These are phyloP conservation scores for Drosophila pegasa DNA, from an alignment of 2,888 invertebrate genomes.

Conservation along the genomic window DNA sequence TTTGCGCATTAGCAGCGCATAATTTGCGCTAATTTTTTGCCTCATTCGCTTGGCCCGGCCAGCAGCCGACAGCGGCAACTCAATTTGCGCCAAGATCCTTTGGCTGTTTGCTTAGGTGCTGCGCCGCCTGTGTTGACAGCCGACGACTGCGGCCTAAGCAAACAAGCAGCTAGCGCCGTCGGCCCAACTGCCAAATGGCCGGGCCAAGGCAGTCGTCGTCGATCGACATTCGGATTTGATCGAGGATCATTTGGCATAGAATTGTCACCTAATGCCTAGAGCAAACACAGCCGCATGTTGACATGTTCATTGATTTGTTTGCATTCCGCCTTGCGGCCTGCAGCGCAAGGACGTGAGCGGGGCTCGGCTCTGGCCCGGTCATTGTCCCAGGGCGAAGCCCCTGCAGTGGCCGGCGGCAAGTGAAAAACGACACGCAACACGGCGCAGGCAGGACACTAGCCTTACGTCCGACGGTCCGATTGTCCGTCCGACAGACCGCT, in stretches of 20 bases:
- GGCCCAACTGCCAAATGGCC: slow-evolving; percentile 81
- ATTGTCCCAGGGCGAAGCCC: slow-evolving; percentile 68
- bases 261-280: slow-evolving; percentile 74
- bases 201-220: not conserved
- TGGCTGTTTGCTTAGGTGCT: slow-evolving; percentile 55
- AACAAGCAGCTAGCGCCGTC: slow-evolving; percentile 72
- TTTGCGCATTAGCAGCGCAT: slow-evolving; percentile 70
- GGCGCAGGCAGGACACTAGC: slow-evolving; percentile 20
- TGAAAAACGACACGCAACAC: slow-evolving; percentile 78
- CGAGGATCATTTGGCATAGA: slow-evolving; percentile 35
- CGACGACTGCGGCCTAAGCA: slow-evolving; percentile 58
- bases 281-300: slow-evolving; percentile 82
- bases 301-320: slow-evolving; percentile 52
- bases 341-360: slow-evolving; percentile 83
- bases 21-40: slow-evolving; percentile 79
- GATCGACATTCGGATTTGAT: not conserved
- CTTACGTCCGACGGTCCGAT: no score
- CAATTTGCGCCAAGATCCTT: slow-evolving; percentile 50
- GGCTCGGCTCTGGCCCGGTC: slow-evolving; percentile 36
- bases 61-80: slow-evolving; percentile 52
- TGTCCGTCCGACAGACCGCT: not conserved
- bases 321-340: slow-evolving; percentile 50
- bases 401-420: slow-evolving; percentile 73
- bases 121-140: slow-evolving; percentile 51
- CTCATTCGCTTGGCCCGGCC: not conserved